These are phyloP conservation scores for Rapana venosa DNA, from an alignment of 2,888 invertebrate species.

Conservation along the genomic window DNA sequence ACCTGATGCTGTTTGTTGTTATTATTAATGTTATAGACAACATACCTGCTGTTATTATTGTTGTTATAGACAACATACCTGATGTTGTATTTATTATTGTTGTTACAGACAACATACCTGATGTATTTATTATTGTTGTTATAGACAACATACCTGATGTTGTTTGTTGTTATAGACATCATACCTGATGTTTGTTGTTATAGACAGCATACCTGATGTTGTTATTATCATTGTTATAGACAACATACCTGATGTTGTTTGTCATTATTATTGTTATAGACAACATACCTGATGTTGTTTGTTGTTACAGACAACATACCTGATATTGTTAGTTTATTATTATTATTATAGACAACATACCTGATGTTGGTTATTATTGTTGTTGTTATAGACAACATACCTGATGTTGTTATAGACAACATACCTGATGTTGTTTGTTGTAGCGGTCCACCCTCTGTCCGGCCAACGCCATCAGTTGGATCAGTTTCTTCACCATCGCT, in stretches of 20 bases:
- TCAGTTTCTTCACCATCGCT: constrained; percentile 68
- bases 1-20: no score
- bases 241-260: no score
- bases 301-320: no score
- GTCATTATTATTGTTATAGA: constrained; percentile 52
- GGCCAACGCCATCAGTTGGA: constrained; percentile 69
- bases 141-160: no score
- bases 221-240: no score
- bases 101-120: no score
- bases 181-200: not conserved
- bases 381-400: not conserved
- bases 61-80: no score
- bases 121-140: no score
- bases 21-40: no score
- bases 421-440: constrained; percentile 70
- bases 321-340: not conserved
- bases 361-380: not conserved
- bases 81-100: no score
- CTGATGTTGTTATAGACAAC: constrained; percentile 46
- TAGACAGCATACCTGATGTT: not conserved
- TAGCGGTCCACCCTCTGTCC: constrained; percentile 68
- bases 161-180: no score
- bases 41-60: no score
- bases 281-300: not conserved
- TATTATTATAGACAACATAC: not conserved